Evolutionary conservation across 2,888 invertebrate species (phyloP).

Genomic region (Hypsopygia costalis): DNA sequence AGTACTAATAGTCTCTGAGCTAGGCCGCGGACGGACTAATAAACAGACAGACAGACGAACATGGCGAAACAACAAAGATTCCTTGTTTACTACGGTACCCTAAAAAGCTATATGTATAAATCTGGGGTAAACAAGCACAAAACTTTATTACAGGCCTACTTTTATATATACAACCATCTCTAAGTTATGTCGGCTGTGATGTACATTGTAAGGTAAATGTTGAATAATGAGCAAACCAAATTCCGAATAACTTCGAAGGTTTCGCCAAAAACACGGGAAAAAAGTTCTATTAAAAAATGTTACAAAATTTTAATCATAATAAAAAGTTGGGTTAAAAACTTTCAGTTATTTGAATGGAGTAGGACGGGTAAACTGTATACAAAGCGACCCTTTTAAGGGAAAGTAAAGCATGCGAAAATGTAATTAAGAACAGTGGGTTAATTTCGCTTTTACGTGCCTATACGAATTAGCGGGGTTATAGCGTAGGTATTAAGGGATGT

Average conservation of each 20-base stretch:
- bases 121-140: no score
- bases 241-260: not conserved
- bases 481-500: constrained; percentile 42
- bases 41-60: no score
- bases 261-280: constrained; percentile 1
- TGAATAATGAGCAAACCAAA: not conserved
- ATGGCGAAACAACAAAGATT: no score
- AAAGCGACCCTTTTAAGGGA: constrained; percentile 67
- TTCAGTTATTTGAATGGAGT: constrained; percentile 47
- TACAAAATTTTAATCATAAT: constrained; percentile 25
- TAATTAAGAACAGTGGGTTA: constrained; percentile 77
- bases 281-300: constrained; percentile 1
- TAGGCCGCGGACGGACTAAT: no score
- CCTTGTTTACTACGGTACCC: no score
- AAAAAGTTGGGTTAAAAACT: constrained; percentile 38
- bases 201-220: not conserved
- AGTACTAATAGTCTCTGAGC: no score
- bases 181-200: no score
- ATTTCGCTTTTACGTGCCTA: constrained; percentile 71
- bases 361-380: constrained; percentile 52
- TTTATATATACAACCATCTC: no score
- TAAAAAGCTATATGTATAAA: no score
- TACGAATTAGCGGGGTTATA: constrained; percentile 64
- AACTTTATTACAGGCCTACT: no score
- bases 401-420: constrained; percentile 76